Evolutionary conservation across 2,797 vertebrate species (phyloP).

Genomic region (Austrolebias charrua): DNA sequence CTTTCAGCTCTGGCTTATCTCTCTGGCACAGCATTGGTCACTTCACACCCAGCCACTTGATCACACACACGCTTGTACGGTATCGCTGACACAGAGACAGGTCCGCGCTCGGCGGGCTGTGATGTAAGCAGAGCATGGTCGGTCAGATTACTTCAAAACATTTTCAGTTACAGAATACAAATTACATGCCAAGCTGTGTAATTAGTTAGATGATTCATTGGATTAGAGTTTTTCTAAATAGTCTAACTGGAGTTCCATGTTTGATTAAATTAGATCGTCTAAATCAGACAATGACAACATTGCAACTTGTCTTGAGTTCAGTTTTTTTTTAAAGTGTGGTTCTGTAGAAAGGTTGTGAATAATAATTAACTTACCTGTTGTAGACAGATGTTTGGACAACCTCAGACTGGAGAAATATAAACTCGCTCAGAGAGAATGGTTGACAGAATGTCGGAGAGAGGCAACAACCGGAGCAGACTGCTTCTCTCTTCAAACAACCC

Average conservation of each 20-base stretch:
- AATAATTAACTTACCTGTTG: not conserved
- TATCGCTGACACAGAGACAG: constrained; percentile 18
- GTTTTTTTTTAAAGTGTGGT: too few relatives aligned
- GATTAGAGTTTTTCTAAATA: not conserved
- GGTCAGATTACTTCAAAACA: constrained; percentile 2
- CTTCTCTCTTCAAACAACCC: too few relatives aligned
- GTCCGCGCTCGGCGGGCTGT: constrained; percentile 20
- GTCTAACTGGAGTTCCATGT: not conserved
- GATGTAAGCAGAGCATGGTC: constrained; percentile 5
- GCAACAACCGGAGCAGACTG: too few relatives aligned
- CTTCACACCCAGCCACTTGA: constrained; percentile 81
- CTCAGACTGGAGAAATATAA: not conserved
- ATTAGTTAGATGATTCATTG: constrained; percentile 4
- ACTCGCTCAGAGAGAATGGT: too few relatives aligned
- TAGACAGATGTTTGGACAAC: not conserved
- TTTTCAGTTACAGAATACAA: constrained; percentile 14
- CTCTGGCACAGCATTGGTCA: constrained; percentile 83
- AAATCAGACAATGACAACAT: not conserved
- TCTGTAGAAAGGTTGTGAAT: not conserved
- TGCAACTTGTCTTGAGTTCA: not conserved
- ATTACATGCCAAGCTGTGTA: constrained; percentile 13
- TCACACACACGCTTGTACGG: constrained; percentile 42
- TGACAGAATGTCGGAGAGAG: too few relatives aligned
- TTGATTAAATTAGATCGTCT: not conserved
- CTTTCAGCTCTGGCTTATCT: constrained; percentile 84